These are phyloP conservation scores for Umimayanthus chanpuru DNA, from an alignment of 92 coral and sea anemone genomes.

Conservation along the genomic window DNA sequence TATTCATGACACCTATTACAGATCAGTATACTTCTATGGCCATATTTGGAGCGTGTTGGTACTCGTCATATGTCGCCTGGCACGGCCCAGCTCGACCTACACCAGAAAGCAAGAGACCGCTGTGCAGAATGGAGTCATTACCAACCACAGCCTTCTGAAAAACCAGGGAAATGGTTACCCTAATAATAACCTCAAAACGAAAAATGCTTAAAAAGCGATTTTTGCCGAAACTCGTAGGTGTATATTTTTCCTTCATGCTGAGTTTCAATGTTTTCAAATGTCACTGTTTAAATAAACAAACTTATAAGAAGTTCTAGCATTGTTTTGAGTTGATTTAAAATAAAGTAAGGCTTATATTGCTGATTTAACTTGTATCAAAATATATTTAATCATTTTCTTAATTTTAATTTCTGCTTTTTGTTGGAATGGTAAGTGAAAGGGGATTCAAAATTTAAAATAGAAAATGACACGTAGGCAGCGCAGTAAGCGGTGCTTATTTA, in stretches of 20 bases:
- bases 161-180: constrained; percentile 10
- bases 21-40: constrained; percentile 43
- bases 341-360: not conserved
- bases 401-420: not conserved
- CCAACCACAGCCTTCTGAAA: constrained; percentile 10
- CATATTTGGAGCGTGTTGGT: constrained; percentile 25
- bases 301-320: not conserved
- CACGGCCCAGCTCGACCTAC: not conserved
- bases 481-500: too few species aligned
- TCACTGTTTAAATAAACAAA: not conserved
- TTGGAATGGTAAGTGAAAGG: too few species aligned
- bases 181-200: constrained; percentile 28
- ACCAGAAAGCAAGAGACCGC: constrained; percentile 12
- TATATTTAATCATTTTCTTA: too few species aligned
- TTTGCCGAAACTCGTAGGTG: not conserved
- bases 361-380: not conserved
- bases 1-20: not conserved
- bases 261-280: not conserved
- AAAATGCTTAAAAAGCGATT: not conserved
- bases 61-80: not conserved
- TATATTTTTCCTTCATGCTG: not conserved
- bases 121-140: constrained; percentile 21
- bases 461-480: too few species aligned
- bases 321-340: not conserved
- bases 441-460: too few species aligned